Percentiles rank a stretch among this genome's conserved stretches.
phyloP scores from a whole-genome alignment of 2,888 invertebrate genomes.

The Harmothoe impar region DNA sequence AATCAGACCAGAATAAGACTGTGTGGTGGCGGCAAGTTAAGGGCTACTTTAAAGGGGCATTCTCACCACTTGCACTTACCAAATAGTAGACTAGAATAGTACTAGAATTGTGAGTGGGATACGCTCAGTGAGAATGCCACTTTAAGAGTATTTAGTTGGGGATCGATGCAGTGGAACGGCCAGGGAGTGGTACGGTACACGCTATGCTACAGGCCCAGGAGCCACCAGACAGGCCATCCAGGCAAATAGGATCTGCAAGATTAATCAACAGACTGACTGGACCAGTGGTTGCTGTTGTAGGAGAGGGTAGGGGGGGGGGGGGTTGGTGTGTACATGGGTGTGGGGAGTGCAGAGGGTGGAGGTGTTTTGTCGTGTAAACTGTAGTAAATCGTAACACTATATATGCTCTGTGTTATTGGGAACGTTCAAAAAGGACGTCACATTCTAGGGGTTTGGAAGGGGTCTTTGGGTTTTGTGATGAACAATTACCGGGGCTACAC shows the following conservation, averaged over 20 bases:
- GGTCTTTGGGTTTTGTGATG: too few relatives aligned
- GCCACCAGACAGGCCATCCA: neutral
- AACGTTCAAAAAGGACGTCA: too few relatives aligned
- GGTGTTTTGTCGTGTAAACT: neutral
- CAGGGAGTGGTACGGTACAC: neutral
- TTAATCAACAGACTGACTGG: neutral
- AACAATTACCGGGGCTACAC: too few relatives aligned
- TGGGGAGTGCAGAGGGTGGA: neutral
- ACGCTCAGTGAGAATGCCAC: too few relatives aligned
- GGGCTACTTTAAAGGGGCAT: too few relatives aligned
- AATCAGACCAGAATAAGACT: conserved; percentile 12
- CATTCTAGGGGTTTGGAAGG: too few relatives aligned
- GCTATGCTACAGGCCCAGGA: neutral
- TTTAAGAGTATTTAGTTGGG: conserved; percentile 6
- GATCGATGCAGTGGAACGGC: neutral
- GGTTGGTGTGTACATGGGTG: neutral
- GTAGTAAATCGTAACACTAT: neutral
- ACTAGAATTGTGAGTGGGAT: too few relatives aligned
- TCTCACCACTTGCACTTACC: too few relatives aligned
- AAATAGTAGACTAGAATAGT: too few relatives aligned
- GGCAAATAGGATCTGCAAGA: conserved; percentile 22
- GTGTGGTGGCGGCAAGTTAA: neutral
- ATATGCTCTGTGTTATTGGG: too few relatives aligned
- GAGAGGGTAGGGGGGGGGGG: neutral
- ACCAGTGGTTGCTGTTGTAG: neutral